These are phyloP conservation scores for Scatophagus argus DNA, from an alignment of 2,113 vertebrate species.

Conservation along the genomic window DNA sequence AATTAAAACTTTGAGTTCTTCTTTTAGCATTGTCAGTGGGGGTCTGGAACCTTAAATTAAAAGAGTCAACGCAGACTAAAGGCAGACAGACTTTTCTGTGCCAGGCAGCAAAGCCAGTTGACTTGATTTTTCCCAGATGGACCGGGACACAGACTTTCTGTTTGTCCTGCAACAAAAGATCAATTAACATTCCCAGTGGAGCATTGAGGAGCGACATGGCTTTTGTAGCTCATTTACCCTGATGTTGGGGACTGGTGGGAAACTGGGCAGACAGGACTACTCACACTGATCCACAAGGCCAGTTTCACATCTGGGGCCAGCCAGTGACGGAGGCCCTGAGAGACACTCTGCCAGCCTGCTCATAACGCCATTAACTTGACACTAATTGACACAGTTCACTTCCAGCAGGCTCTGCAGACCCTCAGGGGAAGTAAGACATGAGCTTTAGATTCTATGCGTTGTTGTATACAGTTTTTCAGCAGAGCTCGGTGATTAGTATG, in stretches of 20 bases:
- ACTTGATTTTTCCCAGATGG: constrained; percentile 76
- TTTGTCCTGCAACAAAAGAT: constrained; percentile 76
- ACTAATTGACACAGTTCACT: constrained; percentile 59
- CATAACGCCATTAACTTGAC: constrained; percentile 60
- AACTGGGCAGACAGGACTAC: constrained; percentile 57
- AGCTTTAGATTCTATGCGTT: constrained; percentile 26
- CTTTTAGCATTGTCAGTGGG: neutral
- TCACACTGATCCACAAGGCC: constrained; percentile 62
- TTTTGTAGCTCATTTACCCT: constrained; percentile 73
- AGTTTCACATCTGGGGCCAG: constrained; percentile 76
- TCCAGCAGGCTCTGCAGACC: constrained; percentile 28
- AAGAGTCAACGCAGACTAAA: constrained; percentile 42
- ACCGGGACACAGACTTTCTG: constrained; percentile 71
- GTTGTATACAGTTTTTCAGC: neutral
- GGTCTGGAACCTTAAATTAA: constrained; percentile 33
- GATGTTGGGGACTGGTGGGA: constrained; percentile 76
- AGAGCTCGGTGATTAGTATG: constrained; percentile 1
- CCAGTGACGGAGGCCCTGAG: constrained; percentile 49
- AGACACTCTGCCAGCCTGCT: constrained; percentile 50
- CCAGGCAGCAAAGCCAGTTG: constrained; percentile 41
- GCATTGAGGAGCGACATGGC: constrained; percentile 60
- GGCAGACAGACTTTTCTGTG: constrained; percentile 21
- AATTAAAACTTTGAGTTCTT: constrained; percentile 13
- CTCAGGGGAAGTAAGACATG: constrained; percentile 3
- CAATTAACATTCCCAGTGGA: constrained; percentile 77